Evolutionary conservation across 2,888 invertebrate genomes (phyloP).

Genomic region (Dugesia japonica): DNA sequence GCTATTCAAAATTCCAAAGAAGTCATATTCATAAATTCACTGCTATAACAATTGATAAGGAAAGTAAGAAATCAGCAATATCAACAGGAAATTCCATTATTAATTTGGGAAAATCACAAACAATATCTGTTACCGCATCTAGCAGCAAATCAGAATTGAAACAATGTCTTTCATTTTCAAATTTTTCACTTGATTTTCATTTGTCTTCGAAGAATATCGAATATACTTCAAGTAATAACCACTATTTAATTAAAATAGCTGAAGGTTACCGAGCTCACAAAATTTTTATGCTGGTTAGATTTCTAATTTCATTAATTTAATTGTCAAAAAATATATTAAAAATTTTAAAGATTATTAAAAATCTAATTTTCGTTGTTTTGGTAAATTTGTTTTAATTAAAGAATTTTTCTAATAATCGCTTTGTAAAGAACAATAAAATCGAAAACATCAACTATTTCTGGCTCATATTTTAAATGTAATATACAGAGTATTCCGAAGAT

Average conservation of each 20-base stretch:
- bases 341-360: no score
- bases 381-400: no score
- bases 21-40: background rate
- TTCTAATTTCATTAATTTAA: no score
- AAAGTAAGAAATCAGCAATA: background rate
- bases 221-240: background rate
- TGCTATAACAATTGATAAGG: background rate
- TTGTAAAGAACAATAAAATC: no score
- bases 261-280: background rate
- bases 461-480: no score
- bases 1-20: background rate
- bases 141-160: background rate
- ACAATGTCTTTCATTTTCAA: background rate
- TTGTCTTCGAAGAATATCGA: background rate
- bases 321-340: no score
- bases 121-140: background rate
- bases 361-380: no score
- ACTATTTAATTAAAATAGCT: background rate
- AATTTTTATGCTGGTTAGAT: background rate
- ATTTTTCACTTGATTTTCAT: background rate
- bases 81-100: background rate
- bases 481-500: no score
- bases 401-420: no score
- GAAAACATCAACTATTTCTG: no score
- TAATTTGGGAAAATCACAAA: background rate